Base-by-base conservation (phyloP, 1,140 invertebrate species). In the Capitella teleta region DNA sequence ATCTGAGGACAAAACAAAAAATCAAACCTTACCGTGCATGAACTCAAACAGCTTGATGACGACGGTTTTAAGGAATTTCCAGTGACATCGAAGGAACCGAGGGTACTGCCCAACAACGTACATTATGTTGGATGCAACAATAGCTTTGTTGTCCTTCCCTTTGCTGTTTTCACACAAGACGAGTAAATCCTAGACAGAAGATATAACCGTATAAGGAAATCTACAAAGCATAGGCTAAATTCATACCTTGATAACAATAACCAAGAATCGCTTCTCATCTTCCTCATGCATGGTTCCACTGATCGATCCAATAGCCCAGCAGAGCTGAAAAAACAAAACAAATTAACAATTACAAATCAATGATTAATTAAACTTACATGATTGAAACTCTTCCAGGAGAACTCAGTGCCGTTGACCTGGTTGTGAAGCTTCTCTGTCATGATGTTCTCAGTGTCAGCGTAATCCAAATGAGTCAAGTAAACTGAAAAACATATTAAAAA, bases 41-140 rank as follows among this genome's bases (percentile, higher is more conserved):
- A 99, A 99, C 76, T 99, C 96, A 77, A 99, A 99, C 28, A 99
- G 77, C 77, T 99, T 99, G 77, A 98, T 98, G 40, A 99, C 94
- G 64, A 99, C 96, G 49, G 96, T 99, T 77, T 99, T 99, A n/a
- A 99, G 78, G 74, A 99, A 99, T 72, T 96, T 94, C 96, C 96
- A 99, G 75, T 99, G 96, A n/a, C 92, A 93, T 60, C 92, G 77
- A 32, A 99, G 77, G 75, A 99, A 99, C 40, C 95, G 78, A 42
- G 96, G 96, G 77, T 99, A 99, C 68, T 99, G 96, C 23, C 96
- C 96, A 28, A 99, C 96, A 54, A 99, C 95, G 73, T 99, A 99
- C 96, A 99, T 99, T 56, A 99, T 99, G 72, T 99, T 98, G 52
- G 93, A 97, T 5, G 96, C 96, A 64, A 99, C 96, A 46, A 98